These are phyloP conservation scores for Epinotia ramella DNA, from an alignment of 2,888 invertebrate genomes.

Conservation along the genomic window DNA sequence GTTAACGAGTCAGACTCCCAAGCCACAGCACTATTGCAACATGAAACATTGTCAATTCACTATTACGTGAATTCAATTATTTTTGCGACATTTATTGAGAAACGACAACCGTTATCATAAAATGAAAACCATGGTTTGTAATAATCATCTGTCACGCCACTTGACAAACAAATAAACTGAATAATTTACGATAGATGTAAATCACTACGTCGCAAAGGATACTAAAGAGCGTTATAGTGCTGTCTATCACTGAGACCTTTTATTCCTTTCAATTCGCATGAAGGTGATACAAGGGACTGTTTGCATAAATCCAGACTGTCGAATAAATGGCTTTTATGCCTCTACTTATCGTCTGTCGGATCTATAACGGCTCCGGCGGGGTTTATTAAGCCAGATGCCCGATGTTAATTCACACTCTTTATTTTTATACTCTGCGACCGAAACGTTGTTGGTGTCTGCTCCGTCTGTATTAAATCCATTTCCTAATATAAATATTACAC, in stretches of 20 bases:
- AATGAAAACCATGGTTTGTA: constrained; percentile 3
- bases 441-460: constrained; percentile 25
- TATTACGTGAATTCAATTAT: constrained; percentile 32
- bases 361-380: constrained; percentile 47
- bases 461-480: constrained; percentile 17
- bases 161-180: constrained; percentile 24
- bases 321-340: constrained; percentile 55
- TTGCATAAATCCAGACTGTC: constrained; percentile 54
- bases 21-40: constrained; percentile 28
- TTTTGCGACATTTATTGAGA: constrained; percentile 37
- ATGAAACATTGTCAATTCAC: constrained; percentile 40
- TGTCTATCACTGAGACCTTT: constrained; percentile 33
- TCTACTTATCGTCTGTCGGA: constrained; percentile 53
- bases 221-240: constrained; percentile 21
- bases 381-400: constrained; percentile 65
- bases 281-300: constrained; percentile 50
- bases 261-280: constrained; percentile 42
- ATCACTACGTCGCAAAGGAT: constrained; percentile 20
- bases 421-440: constrained; percentile 49
- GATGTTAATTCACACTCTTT: constrained; percentile 56
- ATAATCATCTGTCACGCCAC: background rate
- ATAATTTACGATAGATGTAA: constrained; percentile 30
- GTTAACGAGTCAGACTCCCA: constrained; percentile 42
- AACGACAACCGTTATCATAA: background rate
- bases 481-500: background rate